Evolutionary conservation across 2,888 invertebrate species (phyloP).

Genomic region (Lymantria monacha): DNA sequence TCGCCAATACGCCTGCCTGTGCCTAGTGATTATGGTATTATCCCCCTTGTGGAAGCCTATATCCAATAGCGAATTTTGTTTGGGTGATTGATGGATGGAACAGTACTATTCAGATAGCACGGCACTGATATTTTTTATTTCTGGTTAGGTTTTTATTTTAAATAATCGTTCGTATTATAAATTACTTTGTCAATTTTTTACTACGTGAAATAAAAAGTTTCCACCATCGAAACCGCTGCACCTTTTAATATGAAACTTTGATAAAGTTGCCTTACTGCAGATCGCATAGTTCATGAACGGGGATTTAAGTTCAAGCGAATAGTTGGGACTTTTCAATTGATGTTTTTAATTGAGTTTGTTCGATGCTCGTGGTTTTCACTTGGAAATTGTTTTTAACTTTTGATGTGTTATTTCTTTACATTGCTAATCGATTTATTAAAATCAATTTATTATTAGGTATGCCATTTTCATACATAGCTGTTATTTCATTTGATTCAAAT

Average conservation of each 20-base stretch:
- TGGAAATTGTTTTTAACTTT: background rate
- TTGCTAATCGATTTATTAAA: background rate
- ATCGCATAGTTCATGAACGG: conserved; percentile 30
- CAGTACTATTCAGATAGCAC: too few species aligned
- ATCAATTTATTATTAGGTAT: too few species aligned
- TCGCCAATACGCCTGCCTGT: too few species aligned
- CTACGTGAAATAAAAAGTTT: conserved; percentile 53
- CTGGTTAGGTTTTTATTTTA: too few species aligned
- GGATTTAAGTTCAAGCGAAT: conserved; percentile 26
- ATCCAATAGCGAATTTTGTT: too few species aligned
- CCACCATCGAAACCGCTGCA: conserved; percentile 31
- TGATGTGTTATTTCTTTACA: background rate
- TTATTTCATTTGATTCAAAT: too few species aligned
- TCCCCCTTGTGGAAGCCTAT: too few species aligned
- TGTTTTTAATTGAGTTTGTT: conserved; percentile 26
- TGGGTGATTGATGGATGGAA: too few species aligned
- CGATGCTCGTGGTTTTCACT: background rate
- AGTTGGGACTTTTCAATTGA: conserved; percentile 28
- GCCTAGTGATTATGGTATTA: too few species aligned
- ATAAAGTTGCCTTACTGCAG: conserved; percentile 28
- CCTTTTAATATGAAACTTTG: conserved; percentile 43
- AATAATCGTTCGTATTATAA: conserved; percentile 18
- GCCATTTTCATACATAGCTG: too few species aligned
- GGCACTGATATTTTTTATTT: too few species aligned
- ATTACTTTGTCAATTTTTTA: conserved; percentile 57